A percentile compares a stretch with the other conserved stretches of the same genome.
Conservation (phyloP, 2,113 vertebrate species). For the Murina feae region DNA sequence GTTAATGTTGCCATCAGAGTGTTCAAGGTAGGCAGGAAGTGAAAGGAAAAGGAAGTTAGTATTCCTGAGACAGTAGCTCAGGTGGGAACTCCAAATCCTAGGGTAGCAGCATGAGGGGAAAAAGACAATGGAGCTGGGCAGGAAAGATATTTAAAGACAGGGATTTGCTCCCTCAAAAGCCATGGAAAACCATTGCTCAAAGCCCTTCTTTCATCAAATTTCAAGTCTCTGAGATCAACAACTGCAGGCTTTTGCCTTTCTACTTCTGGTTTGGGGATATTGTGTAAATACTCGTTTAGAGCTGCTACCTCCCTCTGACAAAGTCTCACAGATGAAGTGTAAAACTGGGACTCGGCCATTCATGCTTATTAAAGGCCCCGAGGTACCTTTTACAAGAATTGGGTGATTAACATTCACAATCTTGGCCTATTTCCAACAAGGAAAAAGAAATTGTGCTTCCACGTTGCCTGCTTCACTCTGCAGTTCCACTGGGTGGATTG, state of each 20-base stretch:
- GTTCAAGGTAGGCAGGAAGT: background rate
- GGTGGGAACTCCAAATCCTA: background rate
- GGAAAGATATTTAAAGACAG: background rate
- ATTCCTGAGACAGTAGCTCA: background rate
- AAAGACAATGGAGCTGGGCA: background rate
- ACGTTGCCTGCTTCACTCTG: background rate
- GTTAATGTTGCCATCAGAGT: background rate
- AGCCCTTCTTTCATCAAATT: background rate
- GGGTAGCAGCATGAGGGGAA: background rate
- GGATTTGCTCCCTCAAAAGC: background rate
- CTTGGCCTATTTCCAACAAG: slow-evolving; percentile 47
- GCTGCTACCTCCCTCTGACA: background rate
- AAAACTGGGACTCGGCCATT: slow-evolving; percentile 36
- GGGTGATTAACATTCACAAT: slow-evolving; percentile 63
- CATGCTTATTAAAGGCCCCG: slow-evolving; percentile 42
- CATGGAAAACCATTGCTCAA: background rate
- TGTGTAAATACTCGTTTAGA: background rate
- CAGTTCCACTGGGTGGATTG: background rate
- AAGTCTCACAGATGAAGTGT: slow-evolving; percentile 29
- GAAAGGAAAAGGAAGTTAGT: background rate
- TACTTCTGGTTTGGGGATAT: background rate
- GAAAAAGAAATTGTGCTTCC: background rate
- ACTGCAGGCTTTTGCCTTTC: background rate
- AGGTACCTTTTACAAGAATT: slow-evolving; percentile 59
- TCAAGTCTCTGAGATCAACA: background rate